A percentile compares a stretch with the other conserved stretches of the same genome.
These are phyloP conservation scores for Magallana gigas DNA, from an alignment of 1,140 invertebrate species.

Conservation along the genomic window DNA sequence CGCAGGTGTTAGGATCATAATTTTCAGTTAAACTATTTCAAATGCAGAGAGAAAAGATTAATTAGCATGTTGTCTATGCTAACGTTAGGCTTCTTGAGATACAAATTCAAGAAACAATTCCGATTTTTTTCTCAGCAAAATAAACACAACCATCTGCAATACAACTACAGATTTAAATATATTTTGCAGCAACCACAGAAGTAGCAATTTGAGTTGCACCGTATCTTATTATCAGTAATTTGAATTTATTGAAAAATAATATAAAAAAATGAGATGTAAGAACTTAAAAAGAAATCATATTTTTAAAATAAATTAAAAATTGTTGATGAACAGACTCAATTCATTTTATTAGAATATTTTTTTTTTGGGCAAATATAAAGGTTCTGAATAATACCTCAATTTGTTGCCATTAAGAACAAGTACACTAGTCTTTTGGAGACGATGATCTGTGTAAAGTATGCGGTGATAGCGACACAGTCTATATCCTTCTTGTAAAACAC, in stretches of 20 bases:
- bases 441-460: background rate
- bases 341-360: too few relatives aligned
- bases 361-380: background rate
- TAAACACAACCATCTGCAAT: too few relatives aligned
- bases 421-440: background rate
- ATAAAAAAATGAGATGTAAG: too few relatives aligned
- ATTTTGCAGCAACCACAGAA: too few relatives aligned
- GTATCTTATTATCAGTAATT: too few relatives aligned
- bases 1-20: slow-evolving; percentile 23
- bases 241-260: too few relatives aligned
- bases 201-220: too few relatives aligned
- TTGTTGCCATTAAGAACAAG: slow-evolving; percentile 1
- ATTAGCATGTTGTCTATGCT: background rate
- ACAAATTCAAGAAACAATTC: background rate
- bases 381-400: background rate
- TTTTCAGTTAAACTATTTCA: background rate
- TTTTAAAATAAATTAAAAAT: too few relatives aligned
- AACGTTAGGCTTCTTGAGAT: background rate
- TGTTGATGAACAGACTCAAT: too few relatives aligned
- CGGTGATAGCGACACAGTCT: background rate
- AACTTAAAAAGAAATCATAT: too few relatives aligned
- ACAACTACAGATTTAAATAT: too few relatives aligned
- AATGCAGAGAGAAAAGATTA: background rate
- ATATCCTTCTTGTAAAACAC: background rate
- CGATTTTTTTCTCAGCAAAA: background rate